Base-by-base conservation (phyloP, 2,888 invertebrate species). In the Calameuta pallipes region DNA sequence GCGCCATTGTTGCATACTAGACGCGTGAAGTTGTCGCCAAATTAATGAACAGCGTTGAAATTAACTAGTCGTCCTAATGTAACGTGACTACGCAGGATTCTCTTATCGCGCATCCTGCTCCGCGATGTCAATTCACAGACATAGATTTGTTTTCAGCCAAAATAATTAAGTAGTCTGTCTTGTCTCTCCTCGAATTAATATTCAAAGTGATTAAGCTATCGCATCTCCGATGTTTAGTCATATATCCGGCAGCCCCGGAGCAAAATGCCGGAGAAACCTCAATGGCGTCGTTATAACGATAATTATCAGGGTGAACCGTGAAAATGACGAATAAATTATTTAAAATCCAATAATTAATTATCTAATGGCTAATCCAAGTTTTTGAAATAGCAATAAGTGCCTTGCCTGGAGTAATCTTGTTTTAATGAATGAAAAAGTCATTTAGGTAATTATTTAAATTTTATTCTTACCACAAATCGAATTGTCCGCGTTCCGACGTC, bases 401-500 rank as follows among this genome's bases (percentile, higher is more conserved):
- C 9, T 56, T 9, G 37, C 3, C 3, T 13, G 23, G 23, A 56
- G 23, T 9, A 56, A 56, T 4, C 15, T 15, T 41, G 1, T 9
- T 23, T 6, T 6, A 56, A 23, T 23, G 23, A 56, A 23, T 11
- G 9, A 23, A 9, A 56, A 23, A 23, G 56, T 33, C 30, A 71
- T 71, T 71, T 33, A 9, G 34, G 11, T 30, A 30, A 33, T 71
- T 15, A 30, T 30, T 9, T 11, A 23, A 71, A 71, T 12, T 71
- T 9, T 13, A 34, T 34, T 33, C 94, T 93, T 90, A 97, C 96
- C 92, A 97, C 94, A 93, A 98, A 97, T 86, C 97, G 93, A 75
- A 96, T 95, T 73, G 97, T 97, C 87, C 97, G 96, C n/a, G 99
- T 98, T 82, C 99, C 98, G 90, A 98, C 98, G 90, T 99, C 98